Evolutionary conservation across 2,888 invertebrate species (phyloP).

Genomic region (Caprella mutica): DNA sequence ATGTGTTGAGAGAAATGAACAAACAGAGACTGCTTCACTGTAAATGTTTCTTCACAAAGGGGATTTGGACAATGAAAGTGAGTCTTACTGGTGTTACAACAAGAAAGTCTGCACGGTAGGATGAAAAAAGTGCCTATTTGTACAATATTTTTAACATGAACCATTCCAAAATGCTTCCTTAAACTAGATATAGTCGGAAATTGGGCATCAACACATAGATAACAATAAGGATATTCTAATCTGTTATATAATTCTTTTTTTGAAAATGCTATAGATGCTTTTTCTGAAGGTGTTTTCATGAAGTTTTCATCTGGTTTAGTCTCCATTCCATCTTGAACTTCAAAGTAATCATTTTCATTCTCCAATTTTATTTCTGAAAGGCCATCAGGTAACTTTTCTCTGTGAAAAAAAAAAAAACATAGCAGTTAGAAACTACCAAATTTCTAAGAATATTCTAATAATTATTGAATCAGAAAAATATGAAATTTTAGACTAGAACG

Average conservation of each 20-base stretch:
- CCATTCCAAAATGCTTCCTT: not conserved
- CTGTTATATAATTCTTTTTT: not conserved
- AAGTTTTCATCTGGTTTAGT: too few relatives aligned
- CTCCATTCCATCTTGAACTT: too few relatives aligned
- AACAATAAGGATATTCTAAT: not conserved
- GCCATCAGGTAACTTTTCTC: conserved; percentile 2
- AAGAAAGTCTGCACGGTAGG: not conserved
- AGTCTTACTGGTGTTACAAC: not conserved
- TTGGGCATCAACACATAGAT: not conserved
- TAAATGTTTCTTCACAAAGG: not conserved
- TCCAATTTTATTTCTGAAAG: not conserved
- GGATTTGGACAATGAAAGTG: conserved; percentile 8
- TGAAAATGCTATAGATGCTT: not conserved
- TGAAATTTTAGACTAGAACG: too few relatives aligned
- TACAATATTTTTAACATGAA: not conserved
- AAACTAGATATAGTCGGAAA: not conserved
- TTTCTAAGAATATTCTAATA: too few relatives aligned
- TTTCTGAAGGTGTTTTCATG: conserved; percentile 2
- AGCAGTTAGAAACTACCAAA: too few relatives aligned
- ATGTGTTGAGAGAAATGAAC: not conserved
- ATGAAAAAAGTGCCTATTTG: conserved; percentile 3
- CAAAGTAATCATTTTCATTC: too few relatives aligned
- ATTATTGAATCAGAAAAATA: too few relatives aligned
- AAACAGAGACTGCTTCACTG: not conserved
- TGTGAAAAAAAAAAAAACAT: not conserved